Percentiles rank a stretch among this genome's conserved stretches.
Evolutionary conservation across 2,797 vertebrate genomes (phyloP).

Genomic region (Hylomyscus alleni): DNA sequence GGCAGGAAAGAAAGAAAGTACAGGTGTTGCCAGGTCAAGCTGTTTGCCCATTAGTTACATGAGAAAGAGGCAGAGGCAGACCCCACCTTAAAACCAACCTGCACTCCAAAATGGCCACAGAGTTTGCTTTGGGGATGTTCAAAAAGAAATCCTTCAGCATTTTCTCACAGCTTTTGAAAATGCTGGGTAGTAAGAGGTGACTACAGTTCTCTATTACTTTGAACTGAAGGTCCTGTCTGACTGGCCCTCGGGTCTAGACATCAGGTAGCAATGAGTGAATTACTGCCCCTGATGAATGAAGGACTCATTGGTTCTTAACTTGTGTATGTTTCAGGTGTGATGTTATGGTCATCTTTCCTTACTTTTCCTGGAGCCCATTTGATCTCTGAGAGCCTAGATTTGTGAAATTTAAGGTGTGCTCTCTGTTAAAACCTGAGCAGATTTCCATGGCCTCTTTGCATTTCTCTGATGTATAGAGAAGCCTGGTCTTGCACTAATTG

Average conservation of each 20-base stretch:
- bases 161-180: slow-evolving; percentile 19
- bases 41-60: neutral
- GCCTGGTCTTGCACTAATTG: slow-evolving; percentile 82
- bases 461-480: slow-evolving; percentile 21
- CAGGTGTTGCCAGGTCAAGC: neutral
- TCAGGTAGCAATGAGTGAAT: neutral
- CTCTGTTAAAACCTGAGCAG: slow-evolving; percentile 80
- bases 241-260: neutral
- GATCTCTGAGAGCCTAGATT: slow-evolving; percentile 78
- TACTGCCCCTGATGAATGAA: neutral
- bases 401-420: slow-evolving; percentile 74
- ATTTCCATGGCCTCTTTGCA: slow-evolving; percentile 79
- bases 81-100: neutral
- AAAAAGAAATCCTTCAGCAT: neutral
- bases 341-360: neutral
- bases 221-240: neutral
- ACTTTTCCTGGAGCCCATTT: slow-evolving; percentile 79
- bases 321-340: neutral
- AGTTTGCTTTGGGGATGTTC: slow-evolving; percentile 5
- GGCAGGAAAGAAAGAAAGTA: neutral
- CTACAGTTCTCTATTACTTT: neutral
- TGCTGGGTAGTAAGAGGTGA: neutral
- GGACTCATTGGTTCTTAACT: neutral
- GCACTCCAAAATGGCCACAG: neutral
- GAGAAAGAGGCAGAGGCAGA: neutral